Base-by-base conservation (phyloP, 2,888 invertebrate species). In the Zele albiditarsus region DNA sequence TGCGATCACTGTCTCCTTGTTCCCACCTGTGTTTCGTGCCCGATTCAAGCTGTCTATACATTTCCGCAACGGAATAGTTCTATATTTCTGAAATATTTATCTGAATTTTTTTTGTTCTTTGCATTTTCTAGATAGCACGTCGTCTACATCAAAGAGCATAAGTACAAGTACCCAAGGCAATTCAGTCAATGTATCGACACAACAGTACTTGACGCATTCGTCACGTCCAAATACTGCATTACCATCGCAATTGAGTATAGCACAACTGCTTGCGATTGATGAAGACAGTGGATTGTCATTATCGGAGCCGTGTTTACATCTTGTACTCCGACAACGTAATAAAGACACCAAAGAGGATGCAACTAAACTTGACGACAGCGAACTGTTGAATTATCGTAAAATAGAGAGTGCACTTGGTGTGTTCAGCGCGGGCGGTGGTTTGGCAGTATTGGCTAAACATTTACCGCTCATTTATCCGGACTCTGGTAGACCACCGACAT, bases 401-500 rank as follows among this genome's bases (percentile, higher is more conserved):
- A 84, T 91, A 71, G 90, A 90, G 78, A 91, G 90, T 82, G 93
- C 95, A 71, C 91, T 97, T 83, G 95, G 96, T 84, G 94, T 95
- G 82, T 98, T 98, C 90, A 96, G 97, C 70, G 93, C 94, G 78
- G 94, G 95, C 81, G 97, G 97, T 74, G 98, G 98, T 1, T 91
- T 98, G 74, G 96, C 96, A 16, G 91, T 97, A 76, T 91, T 98
- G 77, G 97, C 98, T 0, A 95, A 96, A 84, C 95, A 97, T 82
- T 91, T 98, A 84, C 97, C 97, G 0, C 93, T 97, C 0, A 94
- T 97, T 23, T 96, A 95, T 90, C 96, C 97, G 5, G 95, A 97
- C 79, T 90, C 92, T 16, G 87, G 84, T 6, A 80, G 87, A 60
- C 92, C 93, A n/a, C 89, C 91, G 12, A 89, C 92, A 20, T 91